Percentiles rank a stretch among this genome's conserved stretches.
Evolutionary conservation across 2,888 invertebrate species (phyloP).

Genomic region (Muschampia plurimacula): DNA sequence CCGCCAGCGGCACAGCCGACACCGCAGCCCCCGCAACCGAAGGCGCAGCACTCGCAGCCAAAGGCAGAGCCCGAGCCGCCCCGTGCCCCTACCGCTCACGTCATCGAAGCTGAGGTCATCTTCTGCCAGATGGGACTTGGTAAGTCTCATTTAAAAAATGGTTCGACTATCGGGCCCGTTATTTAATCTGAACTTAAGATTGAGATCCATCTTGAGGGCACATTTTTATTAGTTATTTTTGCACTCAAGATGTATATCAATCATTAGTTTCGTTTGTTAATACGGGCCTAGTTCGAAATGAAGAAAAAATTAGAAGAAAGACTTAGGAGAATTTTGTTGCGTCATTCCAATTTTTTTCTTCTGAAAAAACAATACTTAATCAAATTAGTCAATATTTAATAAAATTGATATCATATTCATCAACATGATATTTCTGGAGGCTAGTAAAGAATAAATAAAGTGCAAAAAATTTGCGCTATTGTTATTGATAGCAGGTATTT

Average conservation of each 20-base stretch:
- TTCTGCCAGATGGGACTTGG: slow-evolving; percentile 91
- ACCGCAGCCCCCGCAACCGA: slow-evolving; percentile 46
- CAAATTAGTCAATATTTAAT: too few relatives aligned
- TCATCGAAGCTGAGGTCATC: slow-evolving; percentile 89
- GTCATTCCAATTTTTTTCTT: slow-evolving; percentile 29
- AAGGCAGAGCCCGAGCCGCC: slow-evolving; percentile 53
- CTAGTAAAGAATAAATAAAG: too few relatives aligned
- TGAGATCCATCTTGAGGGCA: too few relatives aligned
- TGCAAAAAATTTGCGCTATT: background rate
- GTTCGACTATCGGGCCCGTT: background rate
- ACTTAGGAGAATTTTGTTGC: slow-evolving; percentile 28
- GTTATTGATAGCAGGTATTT: background rate
- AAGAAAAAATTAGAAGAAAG: background rate
- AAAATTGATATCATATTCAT: too few relatives aligned
- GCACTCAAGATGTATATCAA: too few relatives aligned
- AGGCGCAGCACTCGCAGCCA: slow-evolving; percentile 44
- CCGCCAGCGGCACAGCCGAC: slow-evolving; percentile 45
- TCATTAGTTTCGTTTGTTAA: too few relatives aligned
- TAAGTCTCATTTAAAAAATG: slow-evolving; percentile 63
- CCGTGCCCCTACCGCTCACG: slow-evolving; percentile 72
- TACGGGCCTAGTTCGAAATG: too few relatives aligned
- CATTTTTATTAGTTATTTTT: too few relatives aligned
- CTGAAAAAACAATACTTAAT: background rate
- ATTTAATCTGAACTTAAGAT: too few relatives aligned
- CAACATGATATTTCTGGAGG: too few relatives aligned